Base-by-base conservation (phyloP, 2,113 vertebrate species). In the Charadrius vociferus region DNA sequence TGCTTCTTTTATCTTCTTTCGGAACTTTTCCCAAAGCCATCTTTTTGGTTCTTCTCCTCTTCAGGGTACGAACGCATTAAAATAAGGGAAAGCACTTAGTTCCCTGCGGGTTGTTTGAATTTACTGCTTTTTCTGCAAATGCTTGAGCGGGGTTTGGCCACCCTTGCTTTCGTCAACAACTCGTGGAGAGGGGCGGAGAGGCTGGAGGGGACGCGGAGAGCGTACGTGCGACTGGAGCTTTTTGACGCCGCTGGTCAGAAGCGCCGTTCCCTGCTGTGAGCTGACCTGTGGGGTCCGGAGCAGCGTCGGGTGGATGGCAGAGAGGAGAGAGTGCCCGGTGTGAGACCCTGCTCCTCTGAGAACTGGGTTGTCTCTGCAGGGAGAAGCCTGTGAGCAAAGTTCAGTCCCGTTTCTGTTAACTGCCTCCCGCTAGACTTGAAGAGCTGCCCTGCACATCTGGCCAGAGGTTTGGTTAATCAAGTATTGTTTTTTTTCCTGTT, bases 161-260 rank as follows among this genome's bases (percentile, higher is more conserved):
- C n/a, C 6, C 22, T 88, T 43, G 24, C 4, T 74, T 87, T 81
- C 61, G 37, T 58, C 56, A 41, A 11, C 56, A 55, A 0, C 30
- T 82, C 23, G 50, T 43, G 23, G 58, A 49, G 61, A 0, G 0
- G 61, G 14, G 6, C 32, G 56, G 26, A 34, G 68, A 79, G 62
- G 39, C 73, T 39, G 65, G 22, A 61, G 56, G 41, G 15, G 56
- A 43, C 53, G 22, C 0, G 3, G n/a, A 14, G 14, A 45, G 78
- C 0, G 0, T 0, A 1, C 15, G 7, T 34, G 53, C 0, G 3
- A 26, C 22, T 22, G 77, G 10, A 56, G 2, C 15, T 52, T 34
- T 12, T 50, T 66, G 56, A 6, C 71, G 72, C 29, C 3, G 12
- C 50, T 75, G 14, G 53, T 67, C 5, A n/a, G 71, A 36, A 36